These are phyloP conservation scores for Hydrozoanthus tunicans DNA, from an alignment of 64 coral and sea anemone species.

Conservation along the genomic window DNA sequence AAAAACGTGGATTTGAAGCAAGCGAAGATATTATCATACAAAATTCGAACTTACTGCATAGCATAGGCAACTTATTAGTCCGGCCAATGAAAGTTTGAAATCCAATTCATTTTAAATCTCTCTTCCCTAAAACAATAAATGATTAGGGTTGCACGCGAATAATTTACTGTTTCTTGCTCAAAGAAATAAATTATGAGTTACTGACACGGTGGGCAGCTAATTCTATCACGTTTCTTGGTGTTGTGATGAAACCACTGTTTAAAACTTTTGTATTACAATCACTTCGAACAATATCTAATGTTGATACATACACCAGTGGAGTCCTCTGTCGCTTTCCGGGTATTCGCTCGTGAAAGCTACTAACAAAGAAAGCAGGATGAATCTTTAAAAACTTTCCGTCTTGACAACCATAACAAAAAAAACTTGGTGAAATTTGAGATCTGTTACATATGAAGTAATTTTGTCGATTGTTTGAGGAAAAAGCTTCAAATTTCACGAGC, in stretches of 20 bases:
- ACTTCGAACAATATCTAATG: not conserved
- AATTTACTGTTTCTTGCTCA: not conserved
- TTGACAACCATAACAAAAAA: not conserved
- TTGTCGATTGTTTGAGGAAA: not conserved
- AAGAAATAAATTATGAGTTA: not conserved
- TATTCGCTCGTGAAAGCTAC: not conserved
- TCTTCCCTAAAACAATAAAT: constrained; percentile 3
- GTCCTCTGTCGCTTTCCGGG: not conserved
- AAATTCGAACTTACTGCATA: not conserved
- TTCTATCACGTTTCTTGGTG: not conserved
- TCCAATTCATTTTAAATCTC: constrained; percentile 8
- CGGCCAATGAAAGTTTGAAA: constrained; percentile 9
- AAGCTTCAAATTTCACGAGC: too few species aligned
- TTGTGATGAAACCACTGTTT: not conserved
- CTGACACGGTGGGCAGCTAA: too few species aligned
- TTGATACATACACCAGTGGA: not conserved
- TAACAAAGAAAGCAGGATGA: not conserved
- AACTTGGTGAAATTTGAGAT: not conserved
- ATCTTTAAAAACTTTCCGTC: not conserved
- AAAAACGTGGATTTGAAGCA: constrained; percentile 16
- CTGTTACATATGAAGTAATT: not conserved
- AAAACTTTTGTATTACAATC: not conserved
- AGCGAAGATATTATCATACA: constrained; percentile 4
- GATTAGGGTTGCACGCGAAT: not conserved
- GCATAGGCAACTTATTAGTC: too few species aligned